Base-by-base conservation (phyloP, 2,888 invertebrate genomes). In the Lepas anatifera region DNA sequence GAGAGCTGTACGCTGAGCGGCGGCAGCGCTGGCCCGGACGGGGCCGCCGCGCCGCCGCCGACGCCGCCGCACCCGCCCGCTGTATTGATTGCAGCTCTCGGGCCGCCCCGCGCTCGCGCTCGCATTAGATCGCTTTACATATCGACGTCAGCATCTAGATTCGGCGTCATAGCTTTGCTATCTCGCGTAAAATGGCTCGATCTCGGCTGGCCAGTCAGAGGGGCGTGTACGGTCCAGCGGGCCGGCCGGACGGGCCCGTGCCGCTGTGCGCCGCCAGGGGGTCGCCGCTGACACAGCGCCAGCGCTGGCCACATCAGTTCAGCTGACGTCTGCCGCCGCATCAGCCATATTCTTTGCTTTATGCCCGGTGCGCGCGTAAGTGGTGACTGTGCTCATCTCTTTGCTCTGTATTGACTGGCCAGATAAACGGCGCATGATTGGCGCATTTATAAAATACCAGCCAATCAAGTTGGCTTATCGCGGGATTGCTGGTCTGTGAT, bases 391-490 rank as follows among this genome's bases (percentile, higher is more conserved):
- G 22, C 13, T 22, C 32, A 58, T 58, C 58, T 35, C 58, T 16
- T 52, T 58, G 58, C 58, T n/a, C 58, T 13, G 58, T 58, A 58
- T 58, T 58, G 58, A 58, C 58, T 58, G 35, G 58, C 29, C 58
- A 58, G 58, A 58, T 58, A 58, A 58, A 58, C 58, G 58, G 32
- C 58, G 35, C 58, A 58, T 58, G 58, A 58, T 58, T 58, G 58
- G 58, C 58, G 58, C 58, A 58, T 58, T 58, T 58, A 58, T 58
- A 58, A 58, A 58, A 58, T 58, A 58, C 58, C 58, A 58, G 58
- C 58, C 58, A 58, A 58, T 58, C 58, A 58, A 58, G 58, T 58
- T 58, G 58, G 58, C 58, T 58, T 58, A 58, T 58, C 58, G 58
- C 58, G 58, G 32, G 58, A 58, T 58, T 58, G 58, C 58, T 22